These are phyloP conservation scores for Syrphus vitripennis DNA, from an alignment of 2,888 invertebrate species.

Conservation along the genomic window DNA sequence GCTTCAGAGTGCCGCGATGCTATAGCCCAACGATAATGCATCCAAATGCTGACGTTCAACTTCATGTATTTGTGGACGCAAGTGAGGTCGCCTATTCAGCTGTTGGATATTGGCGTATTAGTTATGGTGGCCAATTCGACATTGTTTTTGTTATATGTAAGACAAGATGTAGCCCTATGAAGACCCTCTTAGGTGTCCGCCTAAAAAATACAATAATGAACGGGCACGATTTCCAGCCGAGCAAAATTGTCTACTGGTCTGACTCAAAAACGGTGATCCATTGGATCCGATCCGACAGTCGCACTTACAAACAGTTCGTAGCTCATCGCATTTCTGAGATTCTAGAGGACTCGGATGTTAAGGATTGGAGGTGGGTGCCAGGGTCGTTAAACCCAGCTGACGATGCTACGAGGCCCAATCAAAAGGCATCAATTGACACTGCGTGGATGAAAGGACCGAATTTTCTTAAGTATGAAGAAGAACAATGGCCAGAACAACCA, in stretches of 20 bases:
- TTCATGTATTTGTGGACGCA: constrained; percentile 3
- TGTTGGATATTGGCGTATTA: constrained; percentile 9
- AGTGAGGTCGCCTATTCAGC: constrained; percentile 17
- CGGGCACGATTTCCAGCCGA: constrained; percentile 13
- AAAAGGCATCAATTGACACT: constrained; percentile 25
- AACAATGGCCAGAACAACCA: constrained; percentile 16
- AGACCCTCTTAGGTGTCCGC: constrained; percentile 36
- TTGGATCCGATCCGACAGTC: constrained; percentile 58
- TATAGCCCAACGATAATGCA: too few relatives aligned
- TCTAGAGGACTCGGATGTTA: constrained; percentile 32
- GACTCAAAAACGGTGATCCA: constrained; percentile 60
- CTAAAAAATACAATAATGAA: constrained; percentile 30
- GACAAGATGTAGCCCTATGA: too few relatives aligned
- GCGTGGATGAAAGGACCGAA: constrained; percentile 31
- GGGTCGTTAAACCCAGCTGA: constrained; percentile 70
- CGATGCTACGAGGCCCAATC: constrained; percentile 63
- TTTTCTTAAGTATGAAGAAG: constrained; percentile 24
- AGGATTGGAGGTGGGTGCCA: constrained; percentile 72
- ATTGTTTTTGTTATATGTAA: constrained; percentile 8
- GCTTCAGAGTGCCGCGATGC: too few relatives aligned
- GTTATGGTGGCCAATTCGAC: not conserved
- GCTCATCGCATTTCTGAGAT: constrained; percentile 73
- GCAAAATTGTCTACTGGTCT: constrained; percentile 31
- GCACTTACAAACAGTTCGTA: constrained; percentile 71
- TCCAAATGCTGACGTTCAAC: not conserved